Evolutionary conservation across 92 coral and sea anemone genomes (phyloP), one percentile per base, ranked within the genome.

Genomic region (Epizoanthus illoricatus): DNA sequence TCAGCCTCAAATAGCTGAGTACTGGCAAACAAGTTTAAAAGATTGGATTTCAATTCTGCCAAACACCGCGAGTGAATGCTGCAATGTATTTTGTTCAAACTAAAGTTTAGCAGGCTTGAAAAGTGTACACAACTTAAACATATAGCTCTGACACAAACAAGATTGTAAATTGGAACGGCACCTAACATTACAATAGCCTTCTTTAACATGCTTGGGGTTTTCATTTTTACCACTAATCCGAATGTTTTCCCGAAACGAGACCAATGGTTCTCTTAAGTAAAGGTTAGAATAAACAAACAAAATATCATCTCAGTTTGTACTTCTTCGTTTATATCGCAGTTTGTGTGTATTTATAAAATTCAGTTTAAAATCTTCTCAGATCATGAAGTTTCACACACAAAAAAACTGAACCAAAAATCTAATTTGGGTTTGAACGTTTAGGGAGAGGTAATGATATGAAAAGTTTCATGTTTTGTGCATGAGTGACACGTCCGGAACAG

Each of bases 231-330:
- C 18, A 74, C 23, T 55, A 57, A 57, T 74, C 49, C 64, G 57
- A 74, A 57, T 28, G 61, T 21, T 55, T 74, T 16, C 65, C 49
- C 63, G 41, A 74, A 73, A 16, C 39, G 47, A 54, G 80, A 64
- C 64, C 80, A 75, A 59, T 68, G 42, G 66, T 59, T 58, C 43
- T 58, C 76, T 28, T 55, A 16, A n/a, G n/a, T n/a, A n/a, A 41
- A 12, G 20, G 59, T 43, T 71, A 43, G 42, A 71, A 43, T 43
- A 71, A 71, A 71, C 76, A 71, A 71, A 71, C 39, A 49, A 19
- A 19, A 71, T 36, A 55, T 18, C 17, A 74, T 74, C 20, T 55
- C 36, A 33, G 36, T 55, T 74, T 54, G 65, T 43, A 1, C 39
- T 12, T 12, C 71, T 78, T 78, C 67, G 71, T 21, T 19, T 78